These are phyloP conservation scores for Drosophila nigricruria DNA, from an alignment of 2,888 invertebrate genomes.

Conservation along the genomic window DNA sequence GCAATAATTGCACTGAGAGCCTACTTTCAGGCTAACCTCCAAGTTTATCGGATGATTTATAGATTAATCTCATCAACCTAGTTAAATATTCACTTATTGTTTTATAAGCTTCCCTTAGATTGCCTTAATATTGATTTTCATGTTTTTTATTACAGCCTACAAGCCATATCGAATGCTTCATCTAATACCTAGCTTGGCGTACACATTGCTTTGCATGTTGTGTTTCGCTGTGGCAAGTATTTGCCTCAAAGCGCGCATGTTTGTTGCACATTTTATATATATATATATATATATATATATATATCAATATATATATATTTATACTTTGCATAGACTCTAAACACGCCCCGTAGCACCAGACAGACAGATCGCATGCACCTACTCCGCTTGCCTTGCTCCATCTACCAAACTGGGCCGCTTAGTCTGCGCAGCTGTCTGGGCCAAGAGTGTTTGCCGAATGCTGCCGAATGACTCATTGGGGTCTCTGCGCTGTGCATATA, in stretches of 20 bases:
- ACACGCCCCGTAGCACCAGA: conserved; percentile 73
- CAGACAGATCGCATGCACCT: conserved; percentile 61
- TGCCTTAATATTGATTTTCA: neutral
- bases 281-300: conserved; percentile 11
- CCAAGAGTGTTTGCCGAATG: conserved; percentile 38
- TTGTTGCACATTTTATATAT: conserved; percentile 54
- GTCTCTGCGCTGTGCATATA: conserved; percentile 68
- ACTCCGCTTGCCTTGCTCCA: conserved; percentile 1
- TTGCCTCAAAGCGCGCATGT: conserved; percentile 73
- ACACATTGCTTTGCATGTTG: conserved; percentile 59
- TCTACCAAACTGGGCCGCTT: conserved; percentile 53
- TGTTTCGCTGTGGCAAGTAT: conserved; percentile 36
- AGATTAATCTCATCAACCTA: neutral
- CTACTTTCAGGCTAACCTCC: neutral
- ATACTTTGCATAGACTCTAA: conserved; percentile 37
- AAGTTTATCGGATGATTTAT: neutral
- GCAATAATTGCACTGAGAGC: neutral
- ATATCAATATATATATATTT: neutral
- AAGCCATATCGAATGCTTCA: conserved; percentile 18
- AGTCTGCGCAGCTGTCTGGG: conserved; percentile 78
- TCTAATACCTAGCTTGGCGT: conserved; percentile 3
- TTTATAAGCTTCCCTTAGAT: neutral
- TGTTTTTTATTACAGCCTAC: neutral
- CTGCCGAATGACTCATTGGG: conserved; percentile 68
- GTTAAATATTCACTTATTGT: neutral